Conservation (phyloP, 1,140 invertebrate genomes). For the Drosophila baimaii region DNA sequence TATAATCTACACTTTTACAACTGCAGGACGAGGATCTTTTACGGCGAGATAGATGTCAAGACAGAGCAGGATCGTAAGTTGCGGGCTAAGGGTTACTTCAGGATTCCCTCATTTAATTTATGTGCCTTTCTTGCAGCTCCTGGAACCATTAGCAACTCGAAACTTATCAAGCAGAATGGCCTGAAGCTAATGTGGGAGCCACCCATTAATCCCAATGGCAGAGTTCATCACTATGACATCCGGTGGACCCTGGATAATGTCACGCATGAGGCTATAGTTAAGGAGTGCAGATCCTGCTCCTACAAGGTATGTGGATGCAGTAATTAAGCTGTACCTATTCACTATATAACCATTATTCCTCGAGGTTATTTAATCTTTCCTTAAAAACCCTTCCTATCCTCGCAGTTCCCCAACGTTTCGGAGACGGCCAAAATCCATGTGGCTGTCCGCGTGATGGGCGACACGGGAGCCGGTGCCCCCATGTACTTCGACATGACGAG, state of each 20-base stretch:
- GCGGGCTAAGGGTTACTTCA: no score
- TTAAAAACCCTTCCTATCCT: background rate
- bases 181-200: slow-evolving; percentile 77
- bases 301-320: slow-evolving; percentile 71
- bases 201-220: slow-evolving; percentile 74
- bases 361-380: background rate
- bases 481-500: slow-evolving; percentile 74
- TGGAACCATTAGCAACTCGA: slow-evolving; percentile 73
- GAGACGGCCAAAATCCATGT: slow-evolving; percentile 79
- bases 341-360: background rate
- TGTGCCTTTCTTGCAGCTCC: slow-evolving; percentile 50
- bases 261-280: slow-evolving; percentile 73
- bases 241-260: slow-evolving; percentile 78
- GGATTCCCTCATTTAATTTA: accelerated
- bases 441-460: slow-evolving; percentile 76
- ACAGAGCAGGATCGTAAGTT: slow-evolving; percentile 79
- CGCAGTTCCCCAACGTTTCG: slow-evolving; percentile 80
- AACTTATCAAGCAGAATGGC: slow-evolving; percentile 67
- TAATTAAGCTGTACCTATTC: background rate
- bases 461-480: slow-evolving; percentile 76
- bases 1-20: slow-evolving; percentile 77
- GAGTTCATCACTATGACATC: slow-evolving; percentile 78
- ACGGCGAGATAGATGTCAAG: slow-evolving; percentile 74
- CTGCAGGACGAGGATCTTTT: slow-evolving; percentile 73
- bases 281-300: slow-evolving; percentile 58